Evolutionary conservation across 2,797 vertebrate genomes (phyloP).

Genomic region (Buphagus erythrorhynchus): DNA sequence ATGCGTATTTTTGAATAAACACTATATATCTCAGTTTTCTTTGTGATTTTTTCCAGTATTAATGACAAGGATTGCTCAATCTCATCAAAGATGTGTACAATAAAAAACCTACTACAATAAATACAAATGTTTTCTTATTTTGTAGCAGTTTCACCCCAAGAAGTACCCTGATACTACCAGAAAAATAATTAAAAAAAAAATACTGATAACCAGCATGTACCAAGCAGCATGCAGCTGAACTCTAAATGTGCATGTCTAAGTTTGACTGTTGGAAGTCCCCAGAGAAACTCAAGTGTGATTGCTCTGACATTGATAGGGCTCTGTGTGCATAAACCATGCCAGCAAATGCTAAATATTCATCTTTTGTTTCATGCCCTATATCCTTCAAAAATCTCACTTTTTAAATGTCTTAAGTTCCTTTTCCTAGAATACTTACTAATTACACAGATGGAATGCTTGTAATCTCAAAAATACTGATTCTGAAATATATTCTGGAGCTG

Average conservation of each 20-base stretch:
- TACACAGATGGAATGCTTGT: not conserved
- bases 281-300: not conserved
- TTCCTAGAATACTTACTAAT: not conserved
- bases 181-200: not conserved
- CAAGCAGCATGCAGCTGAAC: not conserved
- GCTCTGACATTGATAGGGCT: not conserved
- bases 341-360: not conserved
- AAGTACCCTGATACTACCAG: not conserved
- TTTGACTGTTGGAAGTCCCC: not conserved
- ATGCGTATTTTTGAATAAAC: conserved; percentile 1
- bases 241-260: not conserved
- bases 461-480: not conserved
- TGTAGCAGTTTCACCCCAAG: not conserved
- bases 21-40: not conserved
- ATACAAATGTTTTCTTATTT: not conserved
- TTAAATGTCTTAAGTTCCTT: not conserved
- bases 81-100: not conserved
- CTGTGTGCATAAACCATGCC: not conserved
- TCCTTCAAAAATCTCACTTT: not conserved
- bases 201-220: not conserved
- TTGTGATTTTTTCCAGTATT: not conserved
- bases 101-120: not conserved
- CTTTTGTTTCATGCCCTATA: not conserved
- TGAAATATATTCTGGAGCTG: not conserved
- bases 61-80: not conserved